phyloP scores from a whole-genome alignment of 2,888 invertebrate genomes.

The Rapana venosa region DNA sequence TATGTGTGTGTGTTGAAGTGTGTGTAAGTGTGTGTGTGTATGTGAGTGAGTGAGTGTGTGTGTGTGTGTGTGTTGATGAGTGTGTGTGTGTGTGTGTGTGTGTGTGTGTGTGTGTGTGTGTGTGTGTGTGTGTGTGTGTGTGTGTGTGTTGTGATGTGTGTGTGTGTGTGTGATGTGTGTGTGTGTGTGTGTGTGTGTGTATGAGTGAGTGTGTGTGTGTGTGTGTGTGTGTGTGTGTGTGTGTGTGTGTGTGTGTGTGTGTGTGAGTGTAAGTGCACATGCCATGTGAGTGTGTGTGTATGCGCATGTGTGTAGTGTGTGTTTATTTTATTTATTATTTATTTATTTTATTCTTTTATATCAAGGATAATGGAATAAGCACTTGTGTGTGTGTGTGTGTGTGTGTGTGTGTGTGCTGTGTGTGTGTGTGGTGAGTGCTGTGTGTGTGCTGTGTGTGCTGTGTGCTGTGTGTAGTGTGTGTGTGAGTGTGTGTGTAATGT shows the following conservation, averaged over 20 bases:
- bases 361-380: too few species aligned
- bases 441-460: too few species aligned
- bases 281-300: too few species aligned
- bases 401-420: constrained; percentile 5
- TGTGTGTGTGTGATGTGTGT: neutral
- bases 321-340: too few species aligned
- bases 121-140: constrained; percentile 6
- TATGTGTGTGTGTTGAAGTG: neutral
- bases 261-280: neutral
- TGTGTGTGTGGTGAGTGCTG: constrained; percentile 1
- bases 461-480: neutral
- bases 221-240: neutral
- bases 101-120: constrained; percentile 18
- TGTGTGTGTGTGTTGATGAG: neutral
- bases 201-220: too few species aligned
- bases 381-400: constrained; percentile 18
- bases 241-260: neutral
- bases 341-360: too few species aligned
- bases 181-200: neutral
- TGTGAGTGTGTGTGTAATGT: too few species aligned
- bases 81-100: constrained; percentile 8
- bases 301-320: too few species aligned
- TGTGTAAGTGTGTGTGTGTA: neutral
- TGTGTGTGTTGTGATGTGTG: constrained; percentile 3
- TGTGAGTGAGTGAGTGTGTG: constrained; percentile 5